These are phyloP conservation scores for Melospiza melodia DNA, from an alignment of 2,113 vertebrate species.

Conservation along the genomic window DNA sequence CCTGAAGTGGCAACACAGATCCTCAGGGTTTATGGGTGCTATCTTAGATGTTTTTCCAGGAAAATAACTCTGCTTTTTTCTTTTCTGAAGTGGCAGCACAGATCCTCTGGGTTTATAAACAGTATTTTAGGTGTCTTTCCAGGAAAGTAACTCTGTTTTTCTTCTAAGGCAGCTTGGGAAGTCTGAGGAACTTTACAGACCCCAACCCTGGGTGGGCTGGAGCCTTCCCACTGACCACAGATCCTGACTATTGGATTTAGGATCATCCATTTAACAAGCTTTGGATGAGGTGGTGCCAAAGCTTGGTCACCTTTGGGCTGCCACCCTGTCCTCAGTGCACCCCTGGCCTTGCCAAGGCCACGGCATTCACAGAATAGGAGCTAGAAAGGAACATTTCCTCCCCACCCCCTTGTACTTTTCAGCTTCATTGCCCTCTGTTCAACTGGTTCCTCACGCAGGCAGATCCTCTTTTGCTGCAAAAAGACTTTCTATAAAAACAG, in stretches of 20 bases:
- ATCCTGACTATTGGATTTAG: rapidly evolving
- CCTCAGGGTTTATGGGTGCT: rapidly evolving
- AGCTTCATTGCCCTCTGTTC: slow-evolving; percentile 18
- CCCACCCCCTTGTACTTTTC: background rate
- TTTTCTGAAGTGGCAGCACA: background rate
- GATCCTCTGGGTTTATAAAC: background rate
- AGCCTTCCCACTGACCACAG: background rate
- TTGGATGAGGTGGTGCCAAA: background rate
- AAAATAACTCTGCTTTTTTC: background rate
- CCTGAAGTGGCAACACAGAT: background rate
- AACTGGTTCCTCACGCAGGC: background rate
- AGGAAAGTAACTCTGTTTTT: background rate
- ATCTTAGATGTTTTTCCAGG: background rate
- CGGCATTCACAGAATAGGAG: background rate
- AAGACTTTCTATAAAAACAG: background rate
- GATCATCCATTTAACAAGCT: background rate
- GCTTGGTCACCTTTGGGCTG: rapidly evolving
- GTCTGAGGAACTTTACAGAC: background rate
- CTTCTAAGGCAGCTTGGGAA: background rate
- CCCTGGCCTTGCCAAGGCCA: background rate
- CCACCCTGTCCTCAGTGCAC: background rate
- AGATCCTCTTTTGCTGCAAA: background rate
- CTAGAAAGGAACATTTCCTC: background rate
- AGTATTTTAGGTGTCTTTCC: background rate
- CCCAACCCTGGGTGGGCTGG: too few species aligned